These are phyloP conservation scores for Rhizoglyphus robini DNA, from an alignment of 1,140 invertebrate genomes.

Conservation along the genomic window DNA sequence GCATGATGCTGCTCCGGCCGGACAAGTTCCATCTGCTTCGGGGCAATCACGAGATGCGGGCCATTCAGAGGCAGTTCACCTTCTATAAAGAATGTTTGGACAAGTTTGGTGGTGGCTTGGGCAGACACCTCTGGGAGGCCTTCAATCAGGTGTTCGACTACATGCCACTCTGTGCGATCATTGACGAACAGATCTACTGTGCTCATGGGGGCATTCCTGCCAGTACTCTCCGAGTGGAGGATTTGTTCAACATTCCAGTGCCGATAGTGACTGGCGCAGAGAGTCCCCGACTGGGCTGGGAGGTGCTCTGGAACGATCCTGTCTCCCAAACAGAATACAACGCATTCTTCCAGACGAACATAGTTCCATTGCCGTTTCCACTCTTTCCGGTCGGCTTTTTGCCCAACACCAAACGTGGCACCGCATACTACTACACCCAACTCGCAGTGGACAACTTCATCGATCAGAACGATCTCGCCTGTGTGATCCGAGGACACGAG, in stretches of 20 bases:
- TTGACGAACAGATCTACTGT: slow-evolving; percentile 52
- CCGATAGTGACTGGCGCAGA: slow-evolving; percentile 47
- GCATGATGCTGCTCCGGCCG: slow-evolving; percentile 47
- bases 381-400: slow-evolving; percentile 45
- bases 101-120: slow-evolving; percentile 48
- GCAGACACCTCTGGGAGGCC: slow-evolving; percentile 48
- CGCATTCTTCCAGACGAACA: slow-evolving; percentile 15
- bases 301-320: slow-evolving; percentile 63
- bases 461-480: slow-evolving; percentile 45
- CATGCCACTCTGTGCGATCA: slow-evolving; percentile 51
- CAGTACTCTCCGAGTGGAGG: slow-evolving; percentile 39
- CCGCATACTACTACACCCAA: slow-evolving; percentile 53
- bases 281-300: slow-evolving; percentile 50
- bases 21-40: slow-evolving; percentile 44
- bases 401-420: slow-evolving; percentile 49
- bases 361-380: background rate
- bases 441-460: slow-evolving; percentile 52
- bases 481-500: slow-evolving; percentile 57
- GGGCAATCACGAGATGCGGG: slow-evolving; percentile 50
- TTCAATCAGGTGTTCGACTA: slow-evolving; percentile 56
- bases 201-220: slow-evolving; percentile 59
- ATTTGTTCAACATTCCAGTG: slow-evolving; percentile 46
- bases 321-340: slow-evolving; percentile 29
- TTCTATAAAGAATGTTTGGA: slow-evolving; percentile 49
- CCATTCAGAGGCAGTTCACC: slow-evolving; percentile 53